Evolutionary conservation across 2,797 vertebrate genomes (phyloP).

Genomic region (Lerista edwardsae): DNA sequence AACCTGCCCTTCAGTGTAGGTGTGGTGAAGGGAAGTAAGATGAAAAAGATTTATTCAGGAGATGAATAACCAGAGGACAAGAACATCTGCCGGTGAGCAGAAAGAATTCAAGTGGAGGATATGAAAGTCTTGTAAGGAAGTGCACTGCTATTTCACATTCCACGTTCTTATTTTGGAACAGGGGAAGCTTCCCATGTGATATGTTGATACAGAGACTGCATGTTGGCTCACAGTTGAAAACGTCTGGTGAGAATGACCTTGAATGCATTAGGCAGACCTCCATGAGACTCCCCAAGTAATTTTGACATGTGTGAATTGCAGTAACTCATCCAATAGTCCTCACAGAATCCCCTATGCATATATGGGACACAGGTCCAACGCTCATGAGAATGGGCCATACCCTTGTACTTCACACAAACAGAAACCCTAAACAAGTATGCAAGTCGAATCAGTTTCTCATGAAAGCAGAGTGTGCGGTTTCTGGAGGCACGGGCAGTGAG

Average conservation of each 20-base stretch:
- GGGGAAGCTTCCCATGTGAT: neutral
- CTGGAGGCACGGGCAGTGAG: too few relatives aligned
- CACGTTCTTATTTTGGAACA: neutral
- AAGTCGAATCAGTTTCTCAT: too few relatives aligned
- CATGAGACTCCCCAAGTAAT: neutral
- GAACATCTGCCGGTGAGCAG: neutral
- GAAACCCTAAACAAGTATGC: too few relatives aligned
- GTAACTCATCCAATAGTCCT: too few relatives aligned
- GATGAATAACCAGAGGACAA: constrained; percentile 15
- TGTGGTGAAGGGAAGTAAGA: neutral
- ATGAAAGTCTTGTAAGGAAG: neutral
- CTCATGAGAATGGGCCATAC: too few relatives aligned
- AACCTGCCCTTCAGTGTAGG: constrained; percentile 1
- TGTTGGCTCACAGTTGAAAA: neutral
- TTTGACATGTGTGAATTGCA: too few relatives aligned
- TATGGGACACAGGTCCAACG: too few relatives aligned
- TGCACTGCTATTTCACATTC: neutral
- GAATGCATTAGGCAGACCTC: neutral
- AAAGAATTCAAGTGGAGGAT: neutral
- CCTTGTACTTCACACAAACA: too few relatives aligned
- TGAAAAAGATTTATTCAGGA: constrained; percentile 3
- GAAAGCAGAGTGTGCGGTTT: too few relatives aligned
- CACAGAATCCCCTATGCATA: too few relatives aligned
- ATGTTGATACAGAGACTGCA: neutral
- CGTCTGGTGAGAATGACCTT: neutral